A percentile compares a stretch with the other conserved stretches of the same genome.
phyloP scores from a whole-genome alignment of 2,113 vertebrate genomes.

The Nyctibius bracteatus region DNA sequence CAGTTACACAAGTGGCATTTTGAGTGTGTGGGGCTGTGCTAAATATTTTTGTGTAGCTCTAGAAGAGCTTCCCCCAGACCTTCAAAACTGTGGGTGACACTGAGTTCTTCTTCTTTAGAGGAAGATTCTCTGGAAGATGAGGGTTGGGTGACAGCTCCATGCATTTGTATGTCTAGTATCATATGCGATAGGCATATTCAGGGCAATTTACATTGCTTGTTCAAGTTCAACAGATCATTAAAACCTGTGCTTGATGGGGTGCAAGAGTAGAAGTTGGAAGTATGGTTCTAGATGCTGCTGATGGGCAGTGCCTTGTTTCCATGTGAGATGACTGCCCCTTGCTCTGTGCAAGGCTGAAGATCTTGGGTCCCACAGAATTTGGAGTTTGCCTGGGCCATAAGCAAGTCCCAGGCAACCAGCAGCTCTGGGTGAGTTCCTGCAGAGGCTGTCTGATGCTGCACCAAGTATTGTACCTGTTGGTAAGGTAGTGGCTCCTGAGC shows the following conservation, averaged over 20 bases:
- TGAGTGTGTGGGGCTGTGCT: background rate
- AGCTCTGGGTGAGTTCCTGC: background rate
- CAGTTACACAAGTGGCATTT: background rate
- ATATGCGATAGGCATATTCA: background rate
- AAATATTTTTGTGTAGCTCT: background rate
- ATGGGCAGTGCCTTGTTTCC: background rate
- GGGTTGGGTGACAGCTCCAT: background rate
- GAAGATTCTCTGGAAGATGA: background rate
- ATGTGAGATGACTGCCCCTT: background rate
- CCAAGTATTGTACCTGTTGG: rapidly evolving
- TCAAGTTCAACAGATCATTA: background rate
- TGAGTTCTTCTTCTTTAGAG: background rate
- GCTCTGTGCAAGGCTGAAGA: background rate
- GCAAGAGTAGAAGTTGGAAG: background rate
- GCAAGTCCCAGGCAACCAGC: background rate
- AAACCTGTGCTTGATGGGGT: background rate
- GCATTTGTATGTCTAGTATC: background rate
- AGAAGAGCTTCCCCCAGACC: background rate
- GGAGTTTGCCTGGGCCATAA: background rate
- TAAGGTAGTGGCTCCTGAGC: background rate
- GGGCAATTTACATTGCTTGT: background rate
- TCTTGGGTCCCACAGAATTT: background rate
- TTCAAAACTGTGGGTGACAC: background rate
- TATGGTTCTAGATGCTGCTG: background rate
- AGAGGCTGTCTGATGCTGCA: background rate